Evolutionary conservation across 2,113 vertebrate species (phyloP).

Genomic region (Thinocorus orbignyianus): DNA sequence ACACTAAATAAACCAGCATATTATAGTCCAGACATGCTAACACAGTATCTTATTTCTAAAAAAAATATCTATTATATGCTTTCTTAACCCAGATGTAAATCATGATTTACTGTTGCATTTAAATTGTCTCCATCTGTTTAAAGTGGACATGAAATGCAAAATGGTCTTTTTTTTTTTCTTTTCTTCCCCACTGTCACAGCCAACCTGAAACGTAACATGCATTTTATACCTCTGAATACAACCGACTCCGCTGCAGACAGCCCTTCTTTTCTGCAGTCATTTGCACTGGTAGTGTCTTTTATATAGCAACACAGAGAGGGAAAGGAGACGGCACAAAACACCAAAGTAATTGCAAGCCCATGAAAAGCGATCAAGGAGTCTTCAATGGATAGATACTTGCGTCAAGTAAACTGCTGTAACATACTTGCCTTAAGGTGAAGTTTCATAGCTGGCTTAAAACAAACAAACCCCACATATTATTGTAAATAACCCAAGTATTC

Average conservation of each 20-base stretch:
- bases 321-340: not conserved
- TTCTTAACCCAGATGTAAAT: not conserved
- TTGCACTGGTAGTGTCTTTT: not conserved
- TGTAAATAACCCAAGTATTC: not conserved
- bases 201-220: not conserved
- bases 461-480: not conserved
- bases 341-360: not conserved
- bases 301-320: not conserved
- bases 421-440: not conserved
- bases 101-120: not conserved
- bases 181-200: not conserved
- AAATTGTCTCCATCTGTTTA: not conserved
- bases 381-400: not conserved
- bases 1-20: not conserved
- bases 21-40: not conserved
- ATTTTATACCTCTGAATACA: not conserved
- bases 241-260: fast-evolving
- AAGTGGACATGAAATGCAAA: not conserved
- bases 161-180: not conserved
- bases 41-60: not conserved
- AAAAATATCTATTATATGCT: not conserved
- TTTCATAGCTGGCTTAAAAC: not conserved
- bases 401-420: not conserved
- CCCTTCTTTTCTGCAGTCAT: not conserved
- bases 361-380: not conserved